These are phyloP conservation scores for Nephrotoma appendiculata DNA, from an alignment of 2,888 invertebrate genomes.

Conservation along the genomic window DNA sequence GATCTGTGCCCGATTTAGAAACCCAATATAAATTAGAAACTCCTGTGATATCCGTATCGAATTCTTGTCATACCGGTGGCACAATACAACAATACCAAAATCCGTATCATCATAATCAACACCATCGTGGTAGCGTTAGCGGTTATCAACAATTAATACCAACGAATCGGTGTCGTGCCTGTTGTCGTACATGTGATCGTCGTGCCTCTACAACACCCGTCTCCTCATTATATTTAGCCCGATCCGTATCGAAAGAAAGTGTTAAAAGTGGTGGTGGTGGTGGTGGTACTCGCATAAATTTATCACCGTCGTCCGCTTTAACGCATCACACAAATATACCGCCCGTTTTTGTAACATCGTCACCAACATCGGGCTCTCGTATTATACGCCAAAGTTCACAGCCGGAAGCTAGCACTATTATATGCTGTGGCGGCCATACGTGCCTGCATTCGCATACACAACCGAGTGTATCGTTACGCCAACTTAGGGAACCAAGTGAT, in stretches of 20 bases:
- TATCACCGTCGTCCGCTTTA: constrained; percentile 31
- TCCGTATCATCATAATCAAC: background rate
- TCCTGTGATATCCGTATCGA: constrained; percentile 38
- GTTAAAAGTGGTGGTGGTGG: constrained; percentile 47
- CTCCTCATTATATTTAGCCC: constrained; percentile 60
- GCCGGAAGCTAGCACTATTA: constrained; percentile 29
- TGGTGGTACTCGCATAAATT: constrained; percentile 31
- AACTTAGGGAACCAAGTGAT: constrained; percentile 61
- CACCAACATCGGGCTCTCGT: constrained; percentile 47
- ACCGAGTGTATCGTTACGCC: constrained; percentile 74
- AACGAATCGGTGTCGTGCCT: constrained; percentile 44
- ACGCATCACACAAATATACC: constrained; percentile 34
- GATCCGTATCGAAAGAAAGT: constrained; percentile 73
- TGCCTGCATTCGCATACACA: constrained; percentile 50
- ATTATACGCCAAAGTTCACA: constrained; percentile 57
- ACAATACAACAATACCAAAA: background rate
- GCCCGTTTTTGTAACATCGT: constrained; percentile 57
- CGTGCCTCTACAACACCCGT: constrained; percentile 69
- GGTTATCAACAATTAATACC: constrained; percentile 52
- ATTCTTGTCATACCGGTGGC: constrained; percentile 13
- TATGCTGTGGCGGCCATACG: constrained; percentile 43
- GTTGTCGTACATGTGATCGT: constrained; percentile 54
- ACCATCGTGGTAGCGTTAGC: constrained; percentile 46
- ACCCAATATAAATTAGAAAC: constrained; percentile 39
- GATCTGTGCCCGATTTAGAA: constrained; percentile 36